Percentiles rank a stretch among this genome's conserved stretches.
phyloP scores from a whole-genome alignment of 2,888 invertebrate genomes.

The Dastarcus helophoroides region DNA sequence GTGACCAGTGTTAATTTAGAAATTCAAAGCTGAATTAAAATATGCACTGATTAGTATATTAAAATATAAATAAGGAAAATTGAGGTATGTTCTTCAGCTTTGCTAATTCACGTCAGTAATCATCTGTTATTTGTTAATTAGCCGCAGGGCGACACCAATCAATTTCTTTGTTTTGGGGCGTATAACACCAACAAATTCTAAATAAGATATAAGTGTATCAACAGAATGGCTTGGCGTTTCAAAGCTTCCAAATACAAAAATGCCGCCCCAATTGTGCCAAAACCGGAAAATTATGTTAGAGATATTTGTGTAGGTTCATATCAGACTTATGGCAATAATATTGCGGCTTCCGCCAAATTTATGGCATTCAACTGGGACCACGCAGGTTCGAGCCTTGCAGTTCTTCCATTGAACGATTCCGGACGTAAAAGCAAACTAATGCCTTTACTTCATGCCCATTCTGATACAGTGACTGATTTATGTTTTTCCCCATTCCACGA shows the following conservation, averaged over 20 bases:
- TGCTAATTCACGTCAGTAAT: too few relatives aligned
- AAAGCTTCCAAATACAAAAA: constrained; percentile 98
- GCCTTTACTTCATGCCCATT: constrained; percentile 75
- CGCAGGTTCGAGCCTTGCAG: constrained; percentile 81
- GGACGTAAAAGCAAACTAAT: constrained; percentile 82
- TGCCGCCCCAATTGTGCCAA: constrained; percentile 90
- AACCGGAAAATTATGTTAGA: constrained; percentile 79
- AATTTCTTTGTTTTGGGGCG: too few relatives aligned
- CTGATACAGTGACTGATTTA: constrained; percentile 89
- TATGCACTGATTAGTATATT: too few relatives aligned
- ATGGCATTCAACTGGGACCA: constrained; percentile 95
- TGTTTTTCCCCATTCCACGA: constrained; percentile 94
- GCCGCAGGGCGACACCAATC: too few relatives aligned
- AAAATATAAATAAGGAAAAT: too few relatives aligned
- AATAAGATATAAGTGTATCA: too few relatives aligned
- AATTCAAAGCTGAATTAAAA: too few relatives aligned
- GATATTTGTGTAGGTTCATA: constrained; percentile 88
- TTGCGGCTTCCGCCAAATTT: constrained; percentile 82
- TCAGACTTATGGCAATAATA: constrained; percentile 91
- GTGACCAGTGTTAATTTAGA: too few relatives aligned
- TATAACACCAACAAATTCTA: too few relatives aligned
- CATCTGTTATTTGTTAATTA: too few relatives aligned
- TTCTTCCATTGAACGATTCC: constrained; percentile 76
- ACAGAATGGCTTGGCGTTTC: constrained; percentile 81
- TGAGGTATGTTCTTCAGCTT: too few relatives aligned